Percentiles rank a stretch among this genome's conserved stretches.
These are phyloP conservation scores for Xiphophorus couchianus DNA, from an alignment of 2,113 vertebrate genomes.

Conservation along the genomic window DNA sequence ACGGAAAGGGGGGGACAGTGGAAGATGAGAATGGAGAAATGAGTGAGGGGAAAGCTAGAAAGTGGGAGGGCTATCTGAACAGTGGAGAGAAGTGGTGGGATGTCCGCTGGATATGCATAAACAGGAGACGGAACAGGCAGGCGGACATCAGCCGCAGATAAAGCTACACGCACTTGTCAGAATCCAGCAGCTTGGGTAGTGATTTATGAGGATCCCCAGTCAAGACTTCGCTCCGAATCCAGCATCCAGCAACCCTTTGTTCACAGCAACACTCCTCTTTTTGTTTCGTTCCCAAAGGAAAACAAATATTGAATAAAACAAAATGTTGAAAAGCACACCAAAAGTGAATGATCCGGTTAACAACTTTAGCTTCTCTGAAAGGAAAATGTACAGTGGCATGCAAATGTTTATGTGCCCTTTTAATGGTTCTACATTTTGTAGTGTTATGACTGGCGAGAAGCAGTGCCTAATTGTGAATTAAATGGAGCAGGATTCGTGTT, in stretches of 20 bases:
- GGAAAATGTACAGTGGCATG: neutral
- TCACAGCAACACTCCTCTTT: constrained; percentile 24
- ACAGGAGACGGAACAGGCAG: constrained; percentile 54
- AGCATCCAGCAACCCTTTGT: constrained; percentile 68
- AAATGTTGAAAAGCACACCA: neutral
- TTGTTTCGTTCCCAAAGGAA: neutral
- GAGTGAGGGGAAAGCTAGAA: constrained; percentile 6
- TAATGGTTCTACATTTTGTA: neutral
- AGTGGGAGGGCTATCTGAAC: constrained; percentile 41
- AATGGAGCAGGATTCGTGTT: neutral
- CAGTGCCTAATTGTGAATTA: neutral
- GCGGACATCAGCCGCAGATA: constrained; percentile 69
- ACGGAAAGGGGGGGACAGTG: constrained; percentile 11
- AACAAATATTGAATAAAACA: constrained; percentile 2
- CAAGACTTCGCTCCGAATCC: constrained; percentile 69
- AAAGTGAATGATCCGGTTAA: neutral
- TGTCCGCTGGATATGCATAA: constrained; percentile 78
- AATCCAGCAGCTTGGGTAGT: constrained; percentile 68
- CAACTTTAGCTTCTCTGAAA: neutral
- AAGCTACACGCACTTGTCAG: constrained; percentile 76
- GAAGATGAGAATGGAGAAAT: constrained; percentile 5
- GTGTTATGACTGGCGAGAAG: neutral
- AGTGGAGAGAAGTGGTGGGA: constrained; percentile 55
- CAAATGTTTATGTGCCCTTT: neutral
- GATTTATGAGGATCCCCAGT: constrained; percentile 78